Percentiles rank a stretch among this genome's conserved stretches.
These are phyloP conservation scores for Chaenogobius annularis DNA, from an alignment of 2,113 vertebrate species.

Conservation along the genomic window DNA sequence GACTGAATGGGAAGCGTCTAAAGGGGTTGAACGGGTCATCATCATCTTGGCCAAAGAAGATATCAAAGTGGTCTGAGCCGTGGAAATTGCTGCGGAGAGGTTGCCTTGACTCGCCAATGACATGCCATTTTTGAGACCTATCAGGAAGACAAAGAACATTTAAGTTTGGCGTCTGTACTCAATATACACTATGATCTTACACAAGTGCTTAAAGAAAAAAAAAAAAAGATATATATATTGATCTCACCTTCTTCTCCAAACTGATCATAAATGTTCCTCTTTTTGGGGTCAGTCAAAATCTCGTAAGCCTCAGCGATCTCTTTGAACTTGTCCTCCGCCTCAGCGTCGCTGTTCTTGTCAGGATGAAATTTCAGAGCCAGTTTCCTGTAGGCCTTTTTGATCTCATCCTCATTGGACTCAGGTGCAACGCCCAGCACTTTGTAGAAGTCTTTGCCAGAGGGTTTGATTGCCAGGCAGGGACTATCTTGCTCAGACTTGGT, in stretches of 20 bases:
- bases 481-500: slow-evolving; percentile 69
- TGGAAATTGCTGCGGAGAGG: slow-evolving; percentile 81
- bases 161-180: slow-evolving; percentile 20
- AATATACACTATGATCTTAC: neutral
- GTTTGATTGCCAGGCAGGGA: slow-evolving; percentile 70
- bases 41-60: slow-evolving; percentile 91
- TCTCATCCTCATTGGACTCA: slow-evolving; percentile 92
- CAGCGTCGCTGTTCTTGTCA: slow-evolving; percentile 95
- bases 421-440: slow-evolving; percentile 89
- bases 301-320: slow-evolving; percentile 96
- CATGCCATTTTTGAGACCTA: slow-evolving; percentile 87
- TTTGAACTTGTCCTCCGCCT: slow-evolving; percentile 94
- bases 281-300: slow-evolving; percentile 90
- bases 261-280: slow-evolving; percentile 89
- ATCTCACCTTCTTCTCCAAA: slow-evolving; percentile 96
- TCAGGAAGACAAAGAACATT: slow-evolving; percentile 5
- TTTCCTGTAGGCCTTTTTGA: slow-evolving; percentile 96
- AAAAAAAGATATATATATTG: neutral
- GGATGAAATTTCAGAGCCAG: slow-evolving; percentile 97
- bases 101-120: slow-evolving; percentile 79
- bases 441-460: slow-evolving; percentile 94
- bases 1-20: slow-evolving; percentile 86
- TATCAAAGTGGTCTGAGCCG: slow-evolving; percentile 81
- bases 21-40: slow-evolving; percentile 91
- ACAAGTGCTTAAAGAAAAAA: neutral